These are phyloP conservation scores for Sesia bembeciformis DNA, from an alignment of 2,888 invertebrate genomes.

Conservation along the genomic window DNA sequence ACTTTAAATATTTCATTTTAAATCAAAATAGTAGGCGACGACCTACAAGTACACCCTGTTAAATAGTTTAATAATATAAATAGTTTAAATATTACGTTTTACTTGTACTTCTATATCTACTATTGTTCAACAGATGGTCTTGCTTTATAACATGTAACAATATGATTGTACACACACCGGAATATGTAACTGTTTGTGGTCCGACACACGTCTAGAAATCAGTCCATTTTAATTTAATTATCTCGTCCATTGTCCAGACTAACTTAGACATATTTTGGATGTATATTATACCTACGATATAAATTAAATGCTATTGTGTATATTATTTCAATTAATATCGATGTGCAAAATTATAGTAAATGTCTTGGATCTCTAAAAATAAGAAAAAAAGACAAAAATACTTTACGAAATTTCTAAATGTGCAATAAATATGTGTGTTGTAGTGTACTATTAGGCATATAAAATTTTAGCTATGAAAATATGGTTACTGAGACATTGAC, in stretches of 20 bases:
- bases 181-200: no score
- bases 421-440: constrained; percentile 76
- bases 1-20: no score
- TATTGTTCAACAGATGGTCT: no score
- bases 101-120: no score
- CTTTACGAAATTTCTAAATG: constrained; percentile 74
- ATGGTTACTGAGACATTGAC: constrained; percentile 16
- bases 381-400: constrained; percentile 72
- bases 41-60: no score
- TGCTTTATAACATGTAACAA: no score
- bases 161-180: no score
- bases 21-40: no score
- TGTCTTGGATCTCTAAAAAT: constrained; percentile 74
- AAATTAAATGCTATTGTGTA: constrained; percentile 71
- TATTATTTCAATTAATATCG: constrained; percentile 68
- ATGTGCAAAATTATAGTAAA: constrained; percentile 75
- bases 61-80: no score
- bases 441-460: constrained; percentile 74
- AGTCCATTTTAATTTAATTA: constrained; percentile 55
- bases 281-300: constrained; percentile 67
- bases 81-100: no score
- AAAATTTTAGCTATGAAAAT: constrained; percentile 47
- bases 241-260: constrained; percentile 70
- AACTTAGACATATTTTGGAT: constrained; percentile 72
- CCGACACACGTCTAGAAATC: no score